Base-by-base conservation (phyloP, 35 echinoderm and acorn worm species). In the Chiridota heheva region DNA sequence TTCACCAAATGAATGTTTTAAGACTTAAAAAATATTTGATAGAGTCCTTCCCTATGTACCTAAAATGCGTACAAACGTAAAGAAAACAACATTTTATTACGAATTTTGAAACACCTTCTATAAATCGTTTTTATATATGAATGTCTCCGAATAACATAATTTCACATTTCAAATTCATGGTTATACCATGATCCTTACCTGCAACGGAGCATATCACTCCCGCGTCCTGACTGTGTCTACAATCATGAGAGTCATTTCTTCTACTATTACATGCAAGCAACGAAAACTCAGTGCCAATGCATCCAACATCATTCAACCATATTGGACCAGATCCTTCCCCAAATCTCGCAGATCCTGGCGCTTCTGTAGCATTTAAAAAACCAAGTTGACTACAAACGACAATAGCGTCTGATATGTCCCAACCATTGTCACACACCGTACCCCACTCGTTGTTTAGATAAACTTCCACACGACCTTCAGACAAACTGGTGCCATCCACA, bases 141-240 rank as follows among this genome's bases (percentile, higher is more conserved):
- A n/a, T n/a, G n/a, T n/a, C n/a, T n/a, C n/a, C n/a, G n/a, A n/a
- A n/a, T n/a, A n/a, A n/a, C n/a, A n/a, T n/a, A n/a, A n/a, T n/a
- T n/a, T n/a, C n/a, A n/a, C n/a, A n/a, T n/a, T n/a, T n/a, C n/a
- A n/a, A n/a, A n/a, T n/a, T n/a, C n/a, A n/a, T n/a, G n/a, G n/a
- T n/a, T n/a, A n/a, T n/a, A n/a, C n/a, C n/a, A n/a, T n/a, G n/a
- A n/a, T n/a, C n/a, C n/a, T n/a, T n/a, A n/a, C n/a, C n/a, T n/a
- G n/a, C n/a, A n/a, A n/a, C n/a, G n/a, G n/a, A n/a, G n/a, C 80
- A 82, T 43, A 24, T 25, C 1, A 82, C 85, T 3, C 85, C 85
- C 0, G 76, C 85, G 28, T 88, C 85, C 61, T 80, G 61, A 8
- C 59, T 24, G 27, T 88, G 85, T 34, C 36, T 35, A 67, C 84